Evolutionary conservation across 2,113 vertebrate species (phyloP).

Genomic region (Vulpes ferrilata): DNA sequence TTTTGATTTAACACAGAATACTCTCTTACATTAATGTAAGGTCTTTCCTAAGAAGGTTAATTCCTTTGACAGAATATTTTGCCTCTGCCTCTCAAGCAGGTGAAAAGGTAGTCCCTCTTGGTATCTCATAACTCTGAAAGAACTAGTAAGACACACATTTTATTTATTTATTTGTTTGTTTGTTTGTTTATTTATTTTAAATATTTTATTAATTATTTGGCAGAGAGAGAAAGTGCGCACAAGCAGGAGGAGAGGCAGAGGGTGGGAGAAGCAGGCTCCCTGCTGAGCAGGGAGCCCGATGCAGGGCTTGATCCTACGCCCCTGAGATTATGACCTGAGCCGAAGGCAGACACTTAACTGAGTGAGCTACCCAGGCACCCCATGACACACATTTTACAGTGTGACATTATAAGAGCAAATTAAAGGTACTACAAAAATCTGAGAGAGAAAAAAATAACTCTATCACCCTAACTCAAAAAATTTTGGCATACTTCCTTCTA

Average conservation of each 20-base stretch:
- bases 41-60: background rate
- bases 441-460: slow-evolving; percentile 25
- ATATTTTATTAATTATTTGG: too few species aligned
- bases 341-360: too few species aligned
- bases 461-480: background rate
- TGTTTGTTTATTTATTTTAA: too few species aligned
- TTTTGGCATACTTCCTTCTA: background rate
- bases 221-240: too few species aligned
- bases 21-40: background rate
- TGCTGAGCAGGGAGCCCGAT: too few species aligned
- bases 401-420: background rate
- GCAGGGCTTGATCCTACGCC: too few species aligned
- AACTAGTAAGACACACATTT: background rate
- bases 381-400: background rate
- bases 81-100: background rate
- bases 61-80: background rate
- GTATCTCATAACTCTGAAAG: background rate
- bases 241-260: too few species aligned
- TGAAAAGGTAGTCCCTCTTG: background rate
- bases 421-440: background rate
- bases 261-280: too few species aligned
- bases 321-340: too few species aligned
- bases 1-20: slow-evolving; percentile 15
- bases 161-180: background rate
- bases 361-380: too few species aligned